These are phyloP conservation scores for Choristoneura fumiferana DNA, from an alignment of 1,140 invertebrate genomes.

Conservation along the genomic window DNA sequence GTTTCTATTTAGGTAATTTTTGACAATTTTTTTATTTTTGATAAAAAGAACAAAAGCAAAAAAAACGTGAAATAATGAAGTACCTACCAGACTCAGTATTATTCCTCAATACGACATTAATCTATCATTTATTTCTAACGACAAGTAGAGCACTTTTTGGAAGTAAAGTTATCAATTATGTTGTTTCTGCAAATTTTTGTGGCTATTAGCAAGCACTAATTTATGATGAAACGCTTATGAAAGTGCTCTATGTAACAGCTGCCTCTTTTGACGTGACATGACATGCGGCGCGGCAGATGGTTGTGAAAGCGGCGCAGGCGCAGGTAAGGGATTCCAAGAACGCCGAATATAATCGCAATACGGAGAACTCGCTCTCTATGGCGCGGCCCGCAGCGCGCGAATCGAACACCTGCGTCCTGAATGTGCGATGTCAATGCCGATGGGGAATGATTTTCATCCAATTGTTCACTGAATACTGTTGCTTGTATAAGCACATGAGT, in stretches of 20 bases:
- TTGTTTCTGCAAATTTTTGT: no score
- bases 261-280: background rate
- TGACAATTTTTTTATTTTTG: no score
- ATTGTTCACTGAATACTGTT: background rate
- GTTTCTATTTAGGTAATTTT: no score
- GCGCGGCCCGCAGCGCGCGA: constrained; percentile 30
- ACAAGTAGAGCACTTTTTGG: no score
- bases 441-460: background rate
- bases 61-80: no score
- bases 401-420: constrained; percentile 41
- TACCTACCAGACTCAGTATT: no score
- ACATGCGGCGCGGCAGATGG: constrained; percentile 60
- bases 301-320: constrained; percentile 64
- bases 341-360: constrained; percentile 74
- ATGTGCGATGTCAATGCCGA: constrained; percentile 13
- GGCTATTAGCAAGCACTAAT: no score
- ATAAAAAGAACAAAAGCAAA: no score
- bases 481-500: background rate
- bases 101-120: no score
- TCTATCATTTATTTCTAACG: no score
- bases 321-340: constrained; percentile 74
- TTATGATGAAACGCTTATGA: no score
- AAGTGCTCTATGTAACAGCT: constrained; percentile 7
- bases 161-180: no score
- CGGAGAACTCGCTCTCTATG: constrained; percentile 62